These are phyloP conservation scores for Urocyon cinereoargenteus DNA, from an alignment of 2,797 vertebrate species.

Conservation along the genomic window DNA sequence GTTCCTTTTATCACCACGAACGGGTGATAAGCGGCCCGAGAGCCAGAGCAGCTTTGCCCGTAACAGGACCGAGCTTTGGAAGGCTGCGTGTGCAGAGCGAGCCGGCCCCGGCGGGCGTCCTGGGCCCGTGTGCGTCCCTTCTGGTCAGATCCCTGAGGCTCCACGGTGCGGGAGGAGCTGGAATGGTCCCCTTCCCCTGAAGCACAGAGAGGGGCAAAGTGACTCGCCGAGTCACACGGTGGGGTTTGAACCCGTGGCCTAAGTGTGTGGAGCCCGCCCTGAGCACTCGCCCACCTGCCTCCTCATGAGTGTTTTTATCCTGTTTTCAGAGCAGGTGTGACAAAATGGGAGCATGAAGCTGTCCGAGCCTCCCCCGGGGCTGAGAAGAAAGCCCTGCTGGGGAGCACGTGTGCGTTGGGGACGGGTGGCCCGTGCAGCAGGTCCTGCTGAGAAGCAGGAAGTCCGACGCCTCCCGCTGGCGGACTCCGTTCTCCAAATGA, in stretches of 20 bases:
- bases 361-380: neutral
- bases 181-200: accelerated
- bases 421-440: neutral
- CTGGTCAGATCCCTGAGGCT: neutral
- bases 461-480: neutral
- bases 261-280: accelerated
- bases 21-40: neutral
- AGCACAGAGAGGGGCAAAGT: neutral
- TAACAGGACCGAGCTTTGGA: accelerated
- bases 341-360: neutral
- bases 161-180: accelerated
- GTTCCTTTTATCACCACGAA: neutral
- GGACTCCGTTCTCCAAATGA: neutral
- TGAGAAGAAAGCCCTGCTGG: neutral
- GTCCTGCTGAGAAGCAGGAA: neutral
- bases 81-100: accelerated
- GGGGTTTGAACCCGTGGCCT: neutral
- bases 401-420: neutral
- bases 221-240: no score
- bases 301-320: accelerated
- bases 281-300: neutral
- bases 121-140: accelerated
- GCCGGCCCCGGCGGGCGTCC: accelerated
- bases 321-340: neutral
- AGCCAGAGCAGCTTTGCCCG: neutral